Conservation (phyloP, 1,140 invertebrate genomes). For the Palaemon carinicauda region DNA sequence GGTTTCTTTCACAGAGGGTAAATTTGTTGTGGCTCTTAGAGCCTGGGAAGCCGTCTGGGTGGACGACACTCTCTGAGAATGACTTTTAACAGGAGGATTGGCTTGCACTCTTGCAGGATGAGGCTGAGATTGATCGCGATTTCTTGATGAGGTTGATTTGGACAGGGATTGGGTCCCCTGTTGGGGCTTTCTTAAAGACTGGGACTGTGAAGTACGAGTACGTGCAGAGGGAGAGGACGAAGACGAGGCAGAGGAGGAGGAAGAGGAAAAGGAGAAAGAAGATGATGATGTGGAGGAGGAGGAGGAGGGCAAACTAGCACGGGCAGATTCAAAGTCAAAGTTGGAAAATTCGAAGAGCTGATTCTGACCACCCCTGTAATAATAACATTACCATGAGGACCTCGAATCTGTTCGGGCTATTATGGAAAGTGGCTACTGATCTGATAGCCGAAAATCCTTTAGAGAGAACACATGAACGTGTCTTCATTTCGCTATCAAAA, state of each 20-base stretch:
- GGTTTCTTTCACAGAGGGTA: neutral
- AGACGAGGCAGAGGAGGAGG: neutral
- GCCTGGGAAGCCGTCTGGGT: neutral
- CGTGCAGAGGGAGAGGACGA: neutral
- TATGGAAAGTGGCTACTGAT: neutral
- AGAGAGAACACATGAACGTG: too few species aligned
- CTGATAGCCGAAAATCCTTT: too few species aligned
- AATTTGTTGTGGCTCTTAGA: neutral
- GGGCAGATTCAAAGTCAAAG: constrained; percentile 40
- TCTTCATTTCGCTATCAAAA: too few species aligned
- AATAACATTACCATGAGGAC: constrained; percentile 34
- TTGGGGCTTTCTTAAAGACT: neutral
- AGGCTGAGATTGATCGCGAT: neutral
- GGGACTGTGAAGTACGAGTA: too few species aligned
- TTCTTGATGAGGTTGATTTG: neutral
- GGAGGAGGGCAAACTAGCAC: constrained; percentile 35
- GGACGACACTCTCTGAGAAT: neutral
- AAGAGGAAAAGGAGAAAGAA: neutral
- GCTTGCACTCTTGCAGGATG: neutral
- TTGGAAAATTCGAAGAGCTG: constrained; percentile 40
- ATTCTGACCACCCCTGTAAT: constrained; percentile 33
- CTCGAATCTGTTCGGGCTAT: neutral
- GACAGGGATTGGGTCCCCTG: neutral
- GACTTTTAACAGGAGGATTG: neutral
- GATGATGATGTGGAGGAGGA: constrained; percentile 5